phyloP scores from a whole-genome alignment of 2,113 vertebrate genomes.

The Spheniscus mendiculus region DNA sequence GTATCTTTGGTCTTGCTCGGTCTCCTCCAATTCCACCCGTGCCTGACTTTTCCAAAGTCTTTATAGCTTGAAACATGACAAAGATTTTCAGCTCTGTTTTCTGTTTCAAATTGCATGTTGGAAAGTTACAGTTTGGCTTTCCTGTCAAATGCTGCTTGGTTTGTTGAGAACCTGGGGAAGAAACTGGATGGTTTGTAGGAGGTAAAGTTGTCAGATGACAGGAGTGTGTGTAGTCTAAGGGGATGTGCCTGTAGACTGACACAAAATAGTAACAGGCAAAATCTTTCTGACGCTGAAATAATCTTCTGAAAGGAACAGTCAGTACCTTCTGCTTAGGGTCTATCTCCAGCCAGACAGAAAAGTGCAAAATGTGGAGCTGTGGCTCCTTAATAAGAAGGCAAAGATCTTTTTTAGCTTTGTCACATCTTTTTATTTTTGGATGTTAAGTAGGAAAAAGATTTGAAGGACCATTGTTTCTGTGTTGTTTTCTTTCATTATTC shows the following conservation, averaged over 20 bases:
- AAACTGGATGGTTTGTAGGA: not conserved
- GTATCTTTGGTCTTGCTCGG: not conserved
- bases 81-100: not conserved
- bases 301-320: not conserved
- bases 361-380: not conserved
- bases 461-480: slow-evolving; percentile 23
- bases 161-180: not conserved
- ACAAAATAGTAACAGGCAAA: not conserved
- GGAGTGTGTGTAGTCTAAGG: not conserved
- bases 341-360: not conserved
- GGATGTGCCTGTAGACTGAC: not conserved
- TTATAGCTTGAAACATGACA: not conserved
- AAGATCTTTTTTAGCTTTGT: not conserved
- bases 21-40: not conserved
- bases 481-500: slow-evolving; percentile 25
- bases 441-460: slow-evolving; percentile 33
- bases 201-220: not conserved
- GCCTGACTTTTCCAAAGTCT: not conserved
- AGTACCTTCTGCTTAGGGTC: not conserved
- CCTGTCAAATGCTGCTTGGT: not conserved
- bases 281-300: not conserved
- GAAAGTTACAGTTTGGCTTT: not conserved
- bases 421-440: slow-evolving; percentile 23
- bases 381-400: not conserved
- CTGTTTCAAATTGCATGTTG: not conserved